Evolutionary conservation across 2,113 vertebrate species (phyloP).

Genomic region (Oncorhynchus masou): DNA sequence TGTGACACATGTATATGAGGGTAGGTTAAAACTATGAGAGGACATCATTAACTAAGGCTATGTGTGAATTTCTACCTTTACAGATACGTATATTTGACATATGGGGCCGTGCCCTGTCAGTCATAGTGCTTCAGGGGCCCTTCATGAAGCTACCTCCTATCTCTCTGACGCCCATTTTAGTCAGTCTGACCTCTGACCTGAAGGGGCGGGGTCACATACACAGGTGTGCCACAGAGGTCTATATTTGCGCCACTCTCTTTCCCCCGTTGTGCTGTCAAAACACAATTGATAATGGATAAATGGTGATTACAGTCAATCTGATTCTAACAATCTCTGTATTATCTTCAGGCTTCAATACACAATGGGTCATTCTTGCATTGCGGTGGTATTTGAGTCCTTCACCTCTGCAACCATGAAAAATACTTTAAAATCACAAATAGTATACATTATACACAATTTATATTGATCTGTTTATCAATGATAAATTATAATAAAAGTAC

Average conservation of each 20-base stretch:
- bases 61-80: constrained; percentile 49
- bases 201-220: constrained; percentile 20
- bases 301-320: no score
- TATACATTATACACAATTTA: no score
- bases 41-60: constrained; percentile 66
- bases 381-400: no score
- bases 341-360: no score
- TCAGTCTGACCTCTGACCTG: constrained; percentile 37
- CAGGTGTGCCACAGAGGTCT: constrained; percentile 55
- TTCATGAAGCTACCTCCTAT: constrained; percentile 8
- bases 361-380: no score
- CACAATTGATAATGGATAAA: no score
- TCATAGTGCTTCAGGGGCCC: constrained; percentile 39
- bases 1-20: constrained; percentile 53
- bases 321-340: no score
- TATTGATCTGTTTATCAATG: background rate
- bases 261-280: background rate
- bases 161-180: constrained; percentile 46
- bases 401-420: no score
- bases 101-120: constrained; percentile 24
- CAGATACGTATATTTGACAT: background rate
- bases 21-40: constrained; percentile 59
- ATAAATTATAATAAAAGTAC: no score
- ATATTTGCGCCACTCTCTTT: background rate
- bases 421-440: no score